Conservation (phyloP, 2,797 vertebrate species). For the Acanthiza pusilla region DNA sequence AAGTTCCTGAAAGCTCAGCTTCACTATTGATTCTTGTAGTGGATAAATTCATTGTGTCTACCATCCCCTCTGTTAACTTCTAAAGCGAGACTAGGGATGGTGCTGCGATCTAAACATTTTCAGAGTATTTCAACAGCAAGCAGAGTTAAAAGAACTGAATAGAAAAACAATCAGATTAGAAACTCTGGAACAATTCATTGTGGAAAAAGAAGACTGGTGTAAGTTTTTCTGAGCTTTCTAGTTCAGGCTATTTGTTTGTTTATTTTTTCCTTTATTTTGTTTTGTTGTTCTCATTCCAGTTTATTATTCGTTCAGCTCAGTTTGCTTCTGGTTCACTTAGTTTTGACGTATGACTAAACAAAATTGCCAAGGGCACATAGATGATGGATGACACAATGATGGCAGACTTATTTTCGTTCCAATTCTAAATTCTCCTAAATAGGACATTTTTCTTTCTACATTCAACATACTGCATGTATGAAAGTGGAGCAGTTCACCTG, state of each 20-base stretch:
- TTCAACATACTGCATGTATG: not conserved
- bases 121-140: not conserved
- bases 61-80: not conserved
- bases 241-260: not conserved
- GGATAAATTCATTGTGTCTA: not conserved
- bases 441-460: constrained; percentile 2
- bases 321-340: constrained; percentile 42
- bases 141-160: not conserved
- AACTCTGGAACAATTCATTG: not conserved
- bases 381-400: constrained; percentile 24
- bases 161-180: not conserved
- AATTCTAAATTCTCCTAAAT: constrained; percentile 28
- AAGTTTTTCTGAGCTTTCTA: not conserved
- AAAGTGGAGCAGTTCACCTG: not conserved
- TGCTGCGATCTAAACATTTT: not conserved
- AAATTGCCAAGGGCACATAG: constrained; percentile 1
- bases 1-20: not conserved
- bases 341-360: constrained; percentile 47
- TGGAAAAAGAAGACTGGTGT: not conserved
- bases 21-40: not conserved
- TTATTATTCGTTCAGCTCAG: constrained; percentile 1
- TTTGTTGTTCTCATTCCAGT: not conserved
- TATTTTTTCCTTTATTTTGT: not conserved
- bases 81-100: not conserved
- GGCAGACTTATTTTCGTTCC: constrained; percentile 38